Conservation (phyloP, 2,888 invertebrate species). For the Spodoptera exigua region DNA sequence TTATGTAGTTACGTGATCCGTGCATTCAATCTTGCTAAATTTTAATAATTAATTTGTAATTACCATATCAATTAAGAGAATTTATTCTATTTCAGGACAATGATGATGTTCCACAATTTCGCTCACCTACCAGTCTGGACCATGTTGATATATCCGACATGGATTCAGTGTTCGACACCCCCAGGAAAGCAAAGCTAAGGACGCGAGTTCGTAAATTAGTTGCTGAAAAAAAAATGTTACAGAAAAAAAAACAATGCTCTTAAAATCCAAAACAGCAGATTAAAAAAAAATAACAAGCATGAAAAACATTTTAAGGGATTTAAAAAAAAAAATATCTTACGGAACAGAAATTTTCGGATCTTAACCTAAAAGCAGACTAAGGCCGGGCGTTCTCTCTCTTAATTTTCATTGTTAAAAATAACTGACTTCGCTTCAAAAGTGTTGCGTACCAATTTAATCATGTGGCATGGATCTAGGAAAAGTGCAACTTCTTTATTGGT, state of each 20-base stretch:
- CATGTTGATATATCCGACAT: slow-evolving; percentile 14
- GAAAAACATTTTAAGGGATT: slow-evolving; percentile 12
- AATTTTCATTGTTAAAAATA: slow-evolving; percentile 5
- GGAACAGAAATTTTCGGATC: slow-evolving; percentile 12
- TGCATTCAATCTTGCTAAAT: too few relatives aligned
- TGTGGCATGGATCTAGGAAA: slow-evolving; percentile 13
- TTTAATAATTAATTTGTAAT: slow-evolving; percentile 48
- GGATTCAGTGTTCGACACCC: slow-evolving; percentile 18
- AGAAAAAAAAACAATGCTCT: slow-evolving; percentile 9
- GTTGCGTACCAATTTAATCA: slow-evolving; percentile 8
- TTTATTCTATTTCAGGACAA: slow-evolving; percentile 50
- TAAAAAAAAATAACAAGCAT: slow-evolving; percentile 11
- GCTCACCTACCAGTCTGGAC: slow-evolving; percentile 31
- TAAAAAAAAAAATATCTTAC: slow-evolving; percentile 10
- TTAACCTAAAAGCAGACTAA: too few relatives aligned
- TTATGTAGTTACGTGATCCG: slow-evolving; percentile 51
- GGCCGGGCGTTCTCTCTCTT: too few relatives aligned
- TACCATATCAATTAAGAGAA: slow-evolving; percentile 41
- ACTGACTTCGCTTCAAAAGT: slow-evolving; percentile 12
- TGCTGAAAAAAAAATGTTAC: too few relatives aligned
- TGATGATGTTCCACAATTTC: slow-evolving; percentile 55
- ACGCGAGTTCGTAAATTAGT: slow-evolving; percentile 19
- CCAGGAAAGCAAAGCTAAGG: slow-evolving; percentile 12
- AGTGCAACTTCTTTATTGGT: slow-evolving; percentile 5
- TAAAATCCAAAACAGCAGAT: slow-evolving; percentile 16